Base-by-base conservation (phyloP, 2,113 vertebrate species). In the Sclerurus mexicanus region DNA sequence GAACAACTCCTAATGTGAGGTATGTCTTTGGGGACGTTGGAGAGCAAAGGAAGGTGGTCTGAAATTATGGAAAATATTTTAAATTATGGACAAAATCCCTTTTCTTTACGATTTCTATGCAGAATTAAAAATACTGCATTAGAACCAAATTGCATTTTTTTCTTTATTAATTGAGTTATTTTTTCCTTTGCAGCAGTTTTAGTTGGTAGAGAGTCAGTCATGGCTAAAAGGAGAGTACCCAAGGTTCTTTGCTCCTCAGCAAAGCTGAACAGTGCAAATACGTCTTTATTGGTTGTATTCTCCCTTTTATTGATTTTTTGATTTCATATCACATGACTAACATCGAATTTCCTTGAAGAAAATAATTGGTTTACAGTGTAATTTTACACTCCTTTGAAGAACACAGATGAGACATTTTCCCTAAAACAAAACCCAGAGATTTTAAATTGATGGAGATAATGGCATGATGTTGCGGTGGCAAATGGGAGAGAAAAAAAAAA, bases 381-480 rank as follows among this genome's bases (percentile, higher is more conserved):
- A 94, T 90, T 96, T 95, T 95, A 91, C 89, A 94, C 73, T 85
- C 30, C 42, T 74, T 42, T 92, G 50, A 84, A 94, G 84, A 92
- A 84, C 30, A 77, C 42, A 76, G 25, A 74, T 53, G 21, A 86
- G 55, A 78, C 77, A 44, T 73, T 90, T 88, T 81, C 72, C 42
- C 59, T 52, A 85, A 95, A 93, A 64, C 30, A 92, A 93, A 95
- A 56, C 31, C 4, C 27, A 72, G 37, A 42, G 47, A 60, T 60
- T 89, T 78, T 77, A 92, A 87, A 63, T 40, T 84, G 55, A 66
- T 83, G 46, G 55, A 62, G 58, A 72, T 69, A 83, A 83, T 37
- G 59, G 20, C 37, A 74, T 14, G 14, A 89, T 59, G 18, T 10
- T 39, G 83, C 31, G 47, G 44, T 49, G 30, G 40, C 49, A 88